Conservation (phyloP, 1,140 invertebrate genomes). For the Drosophila seguyi region DNA sequence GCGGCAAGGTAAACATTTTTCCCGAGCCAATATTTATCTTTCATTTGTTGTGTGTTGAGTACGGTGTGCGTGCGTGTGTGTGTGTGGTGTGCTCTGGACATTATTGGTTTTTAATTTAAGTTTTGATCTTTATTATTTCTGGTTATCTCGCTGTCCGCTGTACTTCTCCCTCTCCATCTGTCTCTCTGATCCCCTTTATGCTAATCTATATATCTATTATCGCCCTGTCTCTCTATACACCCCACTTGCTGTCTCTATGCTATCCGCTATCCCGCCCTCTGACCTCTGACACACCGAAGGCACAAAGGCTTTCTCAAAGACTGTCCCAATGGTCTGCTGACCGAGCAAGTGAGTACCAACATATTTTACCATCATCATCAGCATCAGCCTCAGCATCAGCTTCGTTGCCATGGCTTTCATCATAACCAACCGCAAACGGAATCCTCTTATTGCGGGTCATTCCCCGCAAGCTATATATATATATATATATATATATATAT, state of each 20-base stretch:
- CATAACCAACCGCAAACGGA: slow-evolving; percentile 37
- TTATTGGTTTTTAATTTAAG: slow-evolving; percentile 42
- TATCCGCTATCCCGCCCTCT: slow-evolving; percentile 50
- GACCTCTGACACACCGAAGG: slow-evolving; percentile 87
- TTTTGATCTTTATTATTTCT: slow-evolving; percentile 15
- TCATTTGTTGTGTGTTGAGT: slow-evolving; percentile 27
- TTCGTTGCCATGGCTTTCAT: slow-evolving; percentile 14
- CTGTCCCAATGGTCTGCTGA: slow-evolving; percentile 95
- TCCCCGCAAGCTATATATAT: slow-evolving; percentile 14
- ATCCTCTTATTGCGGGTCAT: slow-evolving; percentile 42
- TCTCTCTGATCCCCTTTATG: slow-evolving; percentile 1
- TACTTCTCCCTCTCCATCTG: not conserved
- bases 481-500: slow-evolving; percentile 14
- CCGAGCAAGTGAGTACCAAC: slow-evolving; percentile 91
- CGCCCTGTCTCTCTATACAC: slow-evolving; percentile 25
- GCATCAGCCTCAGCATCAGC: not conserved
- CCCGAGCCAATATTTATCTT: slow-evolving; percentile 38
- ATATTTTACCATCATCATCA: slow-evolving; percentile 20
- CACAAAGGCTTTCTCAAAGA: slow-evolving; percentile 98
- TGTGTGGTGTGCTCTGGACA: slow-evolving; percentile 10
- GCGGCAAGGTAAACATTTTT: slow-evolving; percentile 24
- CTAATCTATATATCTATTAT: slow-evolving; percentile 43
- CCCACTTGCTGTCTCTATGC: slow-evolving; percentile 50
- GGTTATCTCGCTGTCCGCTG: slow-evolving; percentile 11
- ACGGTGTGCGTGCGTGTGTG: slow-evolving; percentile 7